Evolutionary conservation across 2,113 vertebrate genomes (phyloP), one percentile per base, ranked within the genome.

Genomic region (Arothron firmamentum): DNA sequence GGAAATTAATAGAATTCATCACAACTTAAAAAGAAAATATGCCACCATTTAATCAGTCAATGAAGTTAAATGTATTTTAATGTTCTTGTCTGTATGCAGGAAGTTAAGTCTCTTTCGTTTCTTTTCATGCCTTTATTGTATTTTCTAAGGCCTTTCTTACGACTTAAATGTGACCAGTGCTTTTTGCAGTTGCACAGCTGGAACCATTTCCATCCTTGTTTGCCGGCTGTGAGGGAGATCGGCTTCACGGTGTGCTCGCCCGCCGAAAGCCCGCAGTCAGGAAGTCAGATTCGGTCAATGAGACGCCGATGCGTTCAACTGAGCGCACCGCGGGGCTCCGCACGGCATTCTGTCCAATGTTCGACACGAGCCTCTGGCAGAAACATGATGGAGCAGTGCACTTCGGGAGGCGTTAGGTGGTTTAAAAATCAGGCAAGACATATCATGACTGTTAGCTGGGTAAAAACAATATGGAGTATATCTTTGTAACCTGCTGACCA

Each of bases 261-360:
- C 48, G n/a, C 28, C 20, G n/a, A 47, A 25, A 20, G 42, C 57
- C 42, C 23, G 41, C n/a, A 58, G 60, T 51, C 20, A 51, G 42
- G 17, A 20, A 69, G 65, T 43, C 56, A 46, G 46, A 59, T 50
- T 23, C 45, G 62, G 49, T 62, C 47, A 65, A 34, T 65, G 59
- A 70, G 62, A 10, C 64, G 6, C 31, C 53, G 38, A 65, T 65
- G 67, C 6, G 13, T 48, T 72, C 62, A 55, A 20, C 65, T 72
- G 67, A 69, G 38, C 69, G 34, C 56, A 65, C 52, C 1, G 5
- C 59, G 17, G 41, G 59, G 52, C 38, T 43, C 52, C 12, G 20
- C 59, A 41, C 62, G 2, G 12, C 2, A 3, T 16, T 56, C 17
- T 6, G 14, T 10, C 34, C 6, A 10, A 38, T 2, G 43, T 45